phyloP scores from a whole-genome alignment of 2,888 invertebrate genomes.

The Mechanitis messenoides region DNA sequence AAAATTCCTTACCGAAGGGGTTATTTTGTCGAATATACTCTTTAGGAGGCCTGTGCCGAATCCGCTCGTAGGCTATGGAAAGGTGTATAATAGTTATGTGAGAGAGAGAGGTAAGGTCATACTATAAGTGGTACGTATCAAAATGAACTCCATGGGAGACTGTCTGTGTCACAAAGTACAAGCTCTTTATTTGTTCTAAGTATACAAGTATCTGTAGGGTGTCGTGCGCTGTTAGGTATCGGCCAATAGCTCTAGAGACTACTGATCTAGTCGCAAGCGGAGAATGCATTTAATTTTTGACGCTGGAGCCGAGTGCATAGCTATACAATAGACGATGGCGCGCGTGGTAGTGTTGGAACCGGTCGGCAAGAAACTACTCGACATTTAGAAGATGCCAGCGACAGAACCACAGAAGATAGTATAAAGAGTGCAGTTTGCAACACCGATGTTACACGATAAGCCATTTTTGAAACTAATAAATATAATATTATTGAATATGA shows the following conservation, averaged over 20 bases:
- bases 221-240: slow-evolving; percentile 73
- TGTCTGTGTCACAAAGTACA: slow-evolving; percentile 77
- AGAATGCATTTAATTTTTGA: slow-evolving; percentile 73
- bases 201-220: slow-evolving; percentile 64
- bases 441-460: slow-evolving; percentile 66
- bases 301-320: slow-evolving; percentile 73
- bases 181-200: slow-evolving; percentile 73
- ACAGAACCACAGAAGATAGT: slow-evolving; percentile 73
- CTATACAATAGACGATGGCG: slow-evolving; percentile 59
- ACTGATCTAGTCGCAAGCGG: slow-evolving; percentile 73
- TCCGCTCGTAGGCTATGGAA: slow-evolving; percentile 76
- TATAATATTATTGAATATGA: neutral
- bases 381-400: slow-evolving; percentile 70
- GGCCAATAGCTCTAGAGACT: slow-evolving; percentile 76
- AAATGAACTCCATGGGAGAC: slow-evolving; percentile 61
- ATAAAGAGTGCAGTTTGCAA: slow-evolving; percentile 78
- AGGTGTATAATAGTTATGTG: slow-evolving; percentile 76
- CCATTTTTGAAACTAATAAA: slow-evolving; percentile 38
- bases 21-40: slow-evolving; percentile 79
- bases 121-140: slow-evolving; percentile 62
- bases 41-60: slow-evolving; percentile 78
- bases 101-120: slow-evolving; percentile 68
- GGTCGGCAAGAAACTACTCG: slow-evolving; percentile 65
- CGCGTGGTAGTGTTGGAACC: slow-evolving; percentile 66
- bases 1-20: slow-evolving; percentile 78